Base-by-base conservation (phyloP, 2,113 vertebrate species). In the Anhinga anhinga region DNA sequence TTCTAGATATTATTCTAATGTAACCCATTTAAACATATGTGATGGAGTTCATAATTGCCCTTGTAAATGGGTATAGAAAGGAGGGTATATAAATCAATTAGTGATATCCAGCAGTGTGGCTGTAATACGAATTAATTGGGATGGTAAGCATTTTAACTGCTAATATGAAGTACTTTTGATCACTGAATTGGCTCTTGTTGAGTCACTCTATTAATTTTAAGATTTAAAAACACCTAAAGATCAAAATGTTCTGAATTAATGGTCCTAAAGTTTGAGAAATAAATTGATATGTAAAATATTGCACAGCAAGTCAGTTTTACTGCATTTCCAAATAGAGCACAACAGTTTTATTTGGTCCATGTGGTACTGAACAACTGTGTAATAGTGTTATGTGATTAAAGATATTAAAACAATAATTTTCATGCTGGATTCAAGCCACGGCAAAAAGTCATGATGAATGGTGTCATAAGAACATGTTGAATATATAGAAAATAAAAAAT, bases 1-100 rank as follows among this genome's bases (percentile, higher is more conserved):
- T 95, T 86, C 78, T 86, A 74, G 94, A 44, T 95, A 88, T 73
- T 94, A 80, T 93, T 94, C 34, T 85, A 71, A 95, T 86, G 73
- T 91, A 93, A 93, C 67, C 88, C 93, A 94, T 91, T 96, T 93
- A 96, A 97, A 93, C 88, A 38, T 91, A 77, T 92, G 80, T 58
- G 81, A 80, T 88, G 44, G 78, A 93, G 91, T 94, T 96, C 89
- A 91, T 97, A 97, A 98, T 96, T 93, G 86, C 77, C 82, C 86
- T 97, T 97, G 88, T 95, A 97, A 98, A 95, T 95, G 89, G 84
- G 34, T 85, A 94, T 89, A 67, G 80, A 91, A 96, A 93, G 79
- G 63, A 96, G 71, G 40, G 78, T 97, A 91, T 95, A 96, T 97
- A 95, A 97, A 98, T 98, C 96, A 97, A 96, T 97, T 97, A 97